These are phyloP conservation scores for Cyaniris semiargus DNA, from an alignment of 2,888 invertebrate genomes.

Conservation along the genomic window DNA sequence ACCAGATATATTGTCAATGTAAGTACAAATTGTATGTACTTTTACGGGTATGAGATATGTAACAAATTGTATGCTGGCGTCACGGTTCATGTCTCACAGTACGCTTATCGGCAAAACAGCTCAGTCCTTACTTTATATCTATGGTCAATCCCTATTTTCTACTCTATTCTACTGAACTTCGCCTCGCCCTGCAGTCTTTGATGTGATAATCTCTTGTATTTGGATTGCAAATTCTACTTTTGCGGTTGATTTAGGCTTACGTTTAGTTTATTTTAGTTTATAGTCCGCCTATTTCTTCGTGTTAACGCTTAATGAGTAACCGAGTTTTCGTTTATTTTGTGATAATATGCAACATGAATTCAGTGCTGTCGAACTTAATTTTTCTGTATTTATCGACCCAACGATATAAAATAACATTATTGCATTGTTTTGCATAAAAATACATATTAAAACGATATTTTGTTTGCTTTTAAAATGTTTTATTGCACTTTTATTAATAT, in stretches of 20 bases:
- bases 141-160: background rate
- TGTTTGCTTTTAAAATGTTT: background rate
- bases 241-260: slow-evolving; percentile 38
- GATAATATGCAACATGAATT: slow-evolving; percentile 9
- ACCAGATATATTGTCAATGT: background rate
- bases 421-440: background rate
- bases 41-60: background rate
- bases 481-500: background rate
- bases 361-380: background rate
- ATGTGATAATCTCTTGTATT: slow-evolving; percentile 43
- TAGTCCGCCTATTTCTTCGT: slow-evolving; percentile 29
- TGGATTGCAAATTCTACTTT: slow-evolving; percentile 39
- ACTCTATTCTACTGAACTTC: background rate
- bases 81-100: background rate
- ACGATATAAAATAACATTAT: slow-evolving; percentile 8
- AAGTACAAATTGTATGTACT: background rate
- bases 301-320: slow-evolving; percentile 21
- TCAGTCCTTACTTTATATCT: background rate
- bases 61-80: background rate
- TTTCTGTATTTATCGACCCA: background rate
- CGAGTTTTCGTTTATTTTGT: slow-evolving; percentile 11
- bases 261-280: slow-evolving; percentile 26
- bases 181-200: slow-evolving; percentile 35
- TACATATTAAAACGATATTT: background rate
- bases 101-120: background rate